Evolutionary conservation across 2,888 invertebrate genomes (phyloP).

Genomic region (Auanema freiburgensis): DNA sequence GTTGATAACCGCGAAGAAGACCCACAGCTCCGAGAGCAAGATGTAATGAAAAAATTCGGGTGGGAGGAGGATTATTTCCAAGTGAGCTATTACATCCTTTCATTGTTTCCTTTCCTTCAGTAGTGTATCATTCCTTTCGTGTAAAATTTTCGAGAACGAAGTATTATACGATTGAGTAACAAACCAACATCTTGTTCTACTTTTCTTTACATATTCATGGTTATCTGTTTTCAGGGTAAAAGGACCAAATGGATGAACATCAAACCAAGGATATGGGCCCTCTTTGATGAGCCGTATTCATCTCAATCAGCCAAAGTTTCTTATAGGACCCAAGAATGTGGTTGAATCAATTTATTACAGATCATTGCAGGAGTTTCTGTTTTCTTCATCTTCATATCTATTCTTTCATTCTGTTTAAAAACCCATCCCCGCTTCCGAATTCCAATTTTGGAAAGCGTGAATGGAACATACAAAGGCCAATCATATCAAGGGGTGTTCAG

Average conservation of each 20-base stretch:
- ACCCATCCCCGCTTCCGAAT: constrained; percentile 91
- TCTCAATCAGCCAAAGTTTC: constrained; percentile 93
- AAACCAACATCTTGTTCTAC: no score
- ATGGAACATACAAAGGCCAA: constrained; percentile 34
- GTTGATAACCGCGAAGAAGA: constrained; percentile 77
- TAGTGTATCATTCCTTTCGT: no score
- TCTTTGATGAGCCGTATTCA: constrained; percentile 98
- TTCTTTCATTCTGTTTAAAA: constrained; percentile 92
- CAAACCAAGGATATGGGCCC: constrained; percentile 96
- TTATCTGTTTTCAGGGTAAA: no score
- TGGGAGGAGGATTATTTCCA: constrained; percentile 92
- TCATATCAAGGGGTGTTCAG: constrained; percentile 32
- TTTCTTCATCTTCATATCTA: constrained; percentile 93
- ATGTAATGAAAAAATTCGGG: constrained; percentile 78
- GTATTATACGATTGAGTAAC: no score
- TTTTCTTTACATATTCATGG: no score
- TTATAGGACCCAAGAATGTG: not conserved
- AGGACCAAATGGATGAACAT: constrained; percentile 81
- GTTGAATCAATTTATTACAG: constrained; percentile 70
- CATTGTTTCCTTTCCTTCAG: no score
- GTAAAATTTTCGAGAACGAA: no score
- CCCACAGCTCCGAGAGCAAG: constrained; percentile 76
- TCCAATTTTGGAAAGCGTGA: constrained; percentile 38
- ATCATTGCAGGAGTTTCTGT: constrained; percentile 89
- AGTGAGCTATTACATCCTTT: constrained; percentile 69